Percentiles rank a stretch among this genome's conserved stretches.
These are phyloP conservation scores for Poeciliopsis turrubarensis DNA, from an alignment of 2,113 vertebrate genomes.

Conservation along the genomic window DNA sequence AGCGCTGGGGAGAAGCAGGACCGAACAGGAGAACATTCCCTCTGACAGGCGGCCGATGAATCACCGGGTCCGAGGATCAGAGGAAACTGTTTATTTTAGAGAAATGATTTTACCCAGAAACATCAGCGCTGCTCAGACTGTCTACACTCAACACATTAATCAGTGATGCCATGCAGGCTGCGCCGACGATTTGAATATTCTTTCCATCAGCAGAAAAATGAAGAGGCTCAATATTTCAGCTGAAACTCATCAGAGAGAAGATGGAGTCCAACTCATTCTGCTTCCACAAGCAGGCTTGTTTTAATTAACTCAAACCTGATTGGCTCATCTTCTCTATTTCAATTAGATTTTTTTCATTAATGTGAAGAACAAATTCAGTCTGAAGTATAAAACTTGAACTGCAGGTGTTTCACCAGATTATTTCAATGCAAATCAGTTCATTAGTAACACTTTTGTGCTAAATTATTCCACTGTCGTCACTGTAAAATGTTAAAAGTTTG, in stretches of 20 bases:
- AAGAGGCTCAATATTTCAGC: conserved; percentile 10
- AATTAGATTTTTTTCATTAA: not conserved
- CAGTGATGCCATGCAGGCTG: not conserved
- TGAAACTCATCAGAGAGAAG: conserved; percentile 2
- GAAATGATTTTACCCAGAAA: not conserved
- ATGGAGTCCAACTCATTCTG: not conserved
- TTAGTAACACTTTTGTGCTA: not conserved
- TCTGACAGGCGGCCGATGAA: conserved; percentile 41
- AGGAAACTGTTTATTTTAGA: not conserved
- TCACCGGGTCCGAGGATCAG: conserved; percentile 15
- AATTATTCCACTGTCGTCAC: no score
- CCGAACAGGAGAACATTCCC: conserved; percentile 18
- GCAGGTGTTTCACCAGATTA: not conserved
- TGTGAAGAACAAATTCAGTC: no score
- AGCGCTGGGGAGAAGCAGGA: conserved; percentile 17
- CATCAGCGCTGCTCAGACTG: not conserved
- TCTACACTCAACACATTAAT: not conserved
- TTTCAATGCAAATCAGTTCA: not conserved
- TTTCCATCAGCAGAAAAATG: conserved; percentile 35
- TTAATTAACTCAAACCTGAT: conserved; percentile 4
- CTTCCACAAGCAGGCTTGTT: conserved; percentile 3
- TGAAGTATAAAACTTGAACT: not conserved
- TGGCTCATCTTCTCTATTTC: not conserved
- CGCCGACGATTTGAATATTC: conserved; percentile 19
- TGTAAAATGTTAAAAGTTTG: not conserved